Evolutionary conservation across 2,797 vertebrate species (phyloP).

Genomic region (Pangasius krempfi): DNA sequence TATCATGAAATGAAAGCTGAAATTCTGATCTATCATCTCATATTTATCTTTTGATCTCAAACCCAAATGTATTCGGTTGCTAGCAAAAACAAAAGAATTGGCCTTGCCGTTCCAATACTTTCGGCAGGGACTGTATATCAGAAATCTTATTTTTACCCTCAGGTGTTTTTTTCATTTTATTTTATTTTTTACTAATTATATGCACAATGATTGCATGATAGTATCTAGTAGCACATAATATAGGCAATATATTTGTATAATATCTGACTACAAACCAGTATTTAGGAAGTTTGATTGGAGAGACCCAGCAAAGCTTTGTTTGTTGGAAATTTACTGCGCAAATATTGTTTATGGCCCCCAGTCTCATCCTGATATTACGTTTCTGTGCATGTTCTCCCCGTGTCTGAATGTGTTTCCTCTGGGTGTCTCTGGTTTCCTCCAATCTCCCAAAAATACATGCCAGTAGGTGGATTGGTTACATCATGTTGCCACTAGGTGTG

Average conservation of each 20-base stretch:
- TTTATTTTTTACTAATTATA: not conserved
- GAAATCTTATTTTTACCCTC: not conserved
- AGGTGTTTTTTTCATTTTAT: too few species aligned
- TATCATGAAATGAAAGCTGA: too few species aligned
- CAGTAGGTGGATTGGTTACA: not conserved
- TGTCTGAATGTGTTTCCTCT: not conserved
- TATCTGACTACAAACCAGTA: not conserved
- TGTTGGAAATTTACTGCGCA: not conserved
- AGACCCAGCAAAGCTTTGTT: not conserved
- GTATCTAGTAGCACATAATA: not conserved
- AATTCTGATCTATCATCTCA: too few species aligned
- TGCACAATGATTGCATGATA: not conserved
- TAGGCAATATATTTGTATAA: not conserved
- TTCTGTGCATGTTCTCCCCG: not conserved
- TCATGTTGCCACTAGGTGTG: not conserved
- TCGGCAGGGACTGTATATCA: too few species aligned
- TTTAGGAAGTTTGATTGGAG: not conserved
- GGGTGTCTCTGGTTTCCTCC: not conserved
- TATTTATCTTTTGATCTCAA: too few species aligned
- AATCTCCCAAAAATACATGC: not conserved
- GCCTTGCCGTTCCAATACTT: too few species aligned
- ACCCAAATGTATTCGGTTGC: too few species aligned
- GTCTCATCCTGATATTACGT: not conserved
- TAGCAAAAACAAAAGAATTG: too few species aligned
- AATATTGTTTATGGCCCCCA: not conserved